phyloP scores from a whole-genome alignment of 2,113 vertebrate species.

The Pelvicachromis taeniatus region DNA sequence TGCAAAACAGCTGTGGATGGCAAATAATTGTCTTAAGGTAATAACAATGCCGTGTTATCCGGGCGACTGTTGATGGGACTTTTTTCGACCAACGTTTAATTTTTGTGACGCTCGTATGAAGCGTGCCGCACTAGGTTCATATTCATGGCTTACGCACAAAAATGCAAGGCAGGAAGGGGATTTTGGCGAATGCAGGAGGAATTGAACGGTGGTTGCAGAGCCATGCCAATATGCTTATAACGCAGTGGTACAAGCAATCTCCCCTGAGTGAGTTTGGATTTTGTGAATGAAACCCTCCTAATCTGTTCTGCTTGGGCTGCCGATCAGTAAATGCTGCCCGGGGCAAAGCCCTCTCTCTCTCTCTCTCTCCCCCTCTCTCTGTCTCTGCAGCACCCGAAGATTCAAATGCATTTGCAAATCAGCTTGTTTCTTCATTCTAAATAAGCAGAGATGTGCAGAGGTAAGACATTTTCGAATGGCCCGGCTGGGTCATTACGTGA shows the following conservation, averaged over 20 bases:
- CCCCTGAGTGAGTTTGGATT: slow-evolving; percentile 35
- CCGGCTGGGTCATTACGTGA: slow-evolving; percentile 21
- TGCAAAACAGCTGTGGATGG: slow-evolving; percentile 38
- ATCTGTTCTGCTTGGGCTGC: slow-evolving; percentile 40
- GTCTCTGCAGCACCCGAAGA: not conserved
- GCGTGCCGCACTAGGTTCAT: slow-evolving; percentile 33
- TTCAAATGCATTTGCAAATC: slow-evolving; percentile 44
- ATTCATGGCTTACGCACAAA: slow-evolving; percentile 36
- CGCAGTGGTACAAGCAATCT: slow-evolving; percentile 14
- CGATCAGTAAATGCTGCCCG: slow-evolving; percentile 54
- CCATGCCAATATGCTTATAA: slow-evolving; percentile 5
- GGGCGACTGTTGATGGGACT: not conserved
- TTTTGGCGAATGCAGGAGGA: slow-evolving; percentile 22
- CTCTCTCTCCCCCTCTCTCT: not conserved
- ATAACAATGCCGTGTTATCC: slow-evolving; percentile 45
- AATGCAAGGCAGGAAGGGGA: not conserved
- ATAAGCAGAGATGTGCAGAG: slow-evolving; percentile 27
- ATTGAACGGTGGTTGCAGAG: slow-evolving; percentile 15
- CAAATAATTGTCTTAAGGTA: slow-evolving; percentile 63
- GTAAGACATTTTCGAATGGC: slow-evolving; percentile 4
- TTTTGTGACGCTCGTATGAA: slow-evolving; percentile 46
- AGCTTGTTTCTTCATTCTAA: slow-evolving; percentile 20
- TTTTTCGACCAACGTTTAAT: slow-evolving; percentile 49
- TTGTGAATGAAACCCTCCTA: slow-evolving; percentile 59
- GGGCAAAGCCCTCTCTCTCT: slow-evolving; percentile 25